These are phyloP conservation scores for Lepidochitona cinerea DNA, from an alignment of 2,888 invertebrate species.

Conservation along the genomic window DNA sequence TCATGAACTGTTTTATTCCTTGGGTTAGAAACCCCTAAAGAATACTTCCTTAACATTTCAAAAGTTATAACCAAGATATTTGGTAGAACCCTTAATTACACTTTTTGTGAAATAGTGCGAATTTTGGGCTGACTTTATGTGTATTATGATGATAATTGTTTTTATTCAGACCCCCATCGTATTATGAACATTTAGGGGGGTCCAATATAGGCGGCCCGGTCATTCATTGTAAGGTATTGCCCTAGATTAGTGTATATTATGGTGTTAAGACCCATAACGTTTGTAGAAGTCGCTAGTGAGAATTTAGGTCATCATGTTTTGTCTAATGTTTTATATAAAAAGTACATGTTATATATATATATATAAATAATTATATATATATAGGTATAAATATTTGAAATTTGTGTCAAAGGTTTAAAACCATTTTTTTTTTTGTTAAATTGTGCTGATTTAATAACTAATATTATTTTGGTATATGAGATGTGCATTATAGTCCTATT, in stretches of 20 bases:
- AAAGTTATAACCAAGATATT: conserved; percentile 1
- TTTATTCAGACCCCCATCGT: conserved; percentile 1
- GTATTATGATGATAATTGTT: too few species aligned
- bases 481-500: conserved; percentile 4
- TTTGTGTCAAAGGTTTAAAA: conserved; percentile 3
- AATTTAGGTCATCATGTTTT: not conserved
- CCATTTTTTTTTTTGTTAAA: not conserved
- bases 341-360: not conserved
- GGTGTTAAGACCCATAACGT: not conserved
- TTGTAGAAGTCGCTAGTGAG: not conserved
- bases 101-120: not conserved
- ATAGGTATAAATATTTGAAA: conserved; percentile 4
- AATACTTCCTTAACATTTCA: not conserved
- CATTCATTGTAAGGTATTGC: not conserved
- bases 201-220: not conserved
- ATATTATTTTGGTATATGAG: conserved; percentile 3
- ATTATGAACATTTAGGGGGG: conserved; percentile 1
- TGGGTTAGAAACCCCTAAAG: not conserved
- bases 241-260: not conserved
- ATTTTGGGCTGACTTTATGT: not conserved
- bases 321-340: conserved; percentile 6
- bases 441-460: conserved; percentile 7
- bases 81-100: not conserved
- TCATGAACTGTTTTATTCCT: not conserved
- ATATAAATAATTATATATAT: not conserved